A percentile compares a stretch with the other conserved stretches of the same genome.
Evolutionary conservation across 2,888 invertebrate genomes (phyloP).

Genomic region (Petrolisthes manimaculis): DNA sequence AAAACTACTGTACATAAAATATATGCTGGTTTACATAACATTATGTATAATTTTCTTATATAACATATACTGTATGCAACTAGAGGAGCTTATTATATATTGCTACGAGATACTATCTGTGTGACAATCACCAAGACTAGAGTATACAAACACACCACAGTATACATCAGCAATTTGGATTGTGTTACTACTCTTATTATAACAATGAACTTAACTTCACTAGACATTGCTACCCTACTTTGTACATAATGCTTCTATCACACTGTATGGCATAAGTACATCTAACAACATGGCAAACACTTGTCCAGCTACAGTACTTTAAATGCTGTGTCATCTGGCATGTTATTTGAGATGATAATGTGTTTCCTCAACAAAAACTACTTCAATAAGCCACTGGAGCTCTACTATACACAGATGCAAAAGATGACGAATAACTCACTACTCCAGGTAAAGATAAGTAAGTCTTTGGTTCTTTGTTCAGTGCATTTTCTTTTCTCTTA

Average conservation of each 20-base stretch:
- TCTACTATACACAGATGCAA: background rate
- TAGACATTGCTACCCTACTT: conserved; percentile 40
- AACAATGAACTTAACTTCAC: conserved; percentile 13
- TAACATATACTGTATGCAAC: conserved; percentile 19
- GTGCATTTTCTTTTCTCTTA: no score
- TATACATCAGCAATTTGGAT: conserved; percentile 1
- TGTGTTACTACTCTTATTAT: background rate
- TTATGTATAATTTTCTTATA: conserved; percentile 2
- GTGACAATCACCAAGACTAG: conserved; percentile 23
- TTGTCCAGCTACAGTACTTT: background rate
- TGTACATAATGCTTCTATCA: conserved; percentile 52
- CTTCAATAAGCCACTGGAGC: background rate
- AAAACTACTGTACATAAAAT: background rate
- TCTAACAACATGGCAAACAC: background rate
- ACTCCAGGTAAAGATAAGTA: no score
- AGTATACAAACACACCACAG: conserved; percentile 4
- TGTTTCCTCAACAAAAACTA: background rate
- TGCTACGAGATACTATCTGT: conserved; percentile 19
- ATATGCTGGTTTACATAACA: background rate
- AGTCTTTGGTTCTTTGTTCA: no score
- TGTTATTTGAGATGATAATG: background rate
- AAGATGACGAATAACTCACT: background rate
- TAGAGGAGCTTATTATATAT: conserved; percentile 20
- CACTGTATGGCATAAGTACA: conserved; percentile 22
- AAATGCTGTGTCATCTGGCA: background rate